These are phyloP conservation scores for Ceramica pisi DNA, from an alignment of 2,888 invertebrate genomes.

Conservation along the genomic window DNA sequence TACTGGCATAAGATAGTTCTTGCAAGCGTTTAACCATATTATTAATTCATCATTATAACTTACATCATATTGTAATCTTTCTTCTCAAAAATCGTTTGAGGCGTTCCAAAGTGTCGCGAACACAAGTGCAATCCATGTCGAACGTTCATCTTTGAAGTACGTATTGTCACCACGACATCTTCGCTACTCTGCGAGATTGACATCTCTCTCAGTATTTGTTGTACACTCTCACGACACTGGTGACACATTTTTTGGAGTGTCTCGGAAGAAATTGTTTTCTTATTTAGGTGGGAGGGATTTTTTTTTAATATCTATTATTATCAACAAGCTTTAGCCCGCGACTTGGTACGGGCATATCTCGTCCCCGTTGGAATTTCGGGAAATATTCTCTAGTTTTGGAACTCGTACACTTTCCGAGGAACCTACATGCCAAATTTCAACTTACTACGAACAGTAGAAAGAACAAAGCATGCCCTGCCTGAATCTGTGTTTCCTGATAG, in stretches of 20 bases:
- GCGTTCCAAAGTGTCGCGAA: constrained; percentile 6
- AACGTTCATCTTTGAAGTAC: constrained; percentile 54
- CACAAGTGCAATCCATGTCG: constrained; percentile 50
- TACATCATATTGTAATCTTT: background rate
- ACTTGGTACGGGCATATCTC: too few relatives aligned
- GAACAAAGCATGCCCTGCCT: too few relatives aligned
- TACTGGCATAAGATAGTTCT: too few relatives aligned
- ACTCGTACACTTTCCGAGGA: too few relatives aligned
- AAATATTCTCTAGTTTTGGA: too few relatives aligned
- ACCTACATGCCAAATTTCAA: too few relatives aligned
- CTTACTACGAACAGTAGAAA: too few relatives aligned
- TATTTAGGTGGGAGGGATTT: background rate
- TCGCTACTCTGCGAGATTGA: constrained; percentile 61
- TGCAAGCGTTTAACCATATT: too few relatives aligned
- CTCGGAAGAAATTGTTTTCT: constrained; percentile 3
- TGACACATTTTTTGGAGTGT: constrained; percentile 38
- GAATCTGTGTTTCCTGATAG: too few relatives aligned
- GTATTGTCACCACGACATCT: constrained; percentile 50
- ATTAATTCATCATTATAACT: background rate
- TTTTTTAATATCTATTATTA: background rate
- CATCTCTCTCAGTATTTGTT: constrained; percentile 56
- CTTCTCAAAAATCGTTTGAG: constrained; percentile 25
- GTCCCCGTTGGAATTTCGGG: too few relatives aligned
- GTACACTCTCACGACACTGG: constrained; percentile 38
- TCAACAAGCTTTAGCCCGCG: too few relatives aligned